phyloP scores from a whole-genome alignment of 2,113 vertebrate genomes.

The Lathamus discolor region DNA sequence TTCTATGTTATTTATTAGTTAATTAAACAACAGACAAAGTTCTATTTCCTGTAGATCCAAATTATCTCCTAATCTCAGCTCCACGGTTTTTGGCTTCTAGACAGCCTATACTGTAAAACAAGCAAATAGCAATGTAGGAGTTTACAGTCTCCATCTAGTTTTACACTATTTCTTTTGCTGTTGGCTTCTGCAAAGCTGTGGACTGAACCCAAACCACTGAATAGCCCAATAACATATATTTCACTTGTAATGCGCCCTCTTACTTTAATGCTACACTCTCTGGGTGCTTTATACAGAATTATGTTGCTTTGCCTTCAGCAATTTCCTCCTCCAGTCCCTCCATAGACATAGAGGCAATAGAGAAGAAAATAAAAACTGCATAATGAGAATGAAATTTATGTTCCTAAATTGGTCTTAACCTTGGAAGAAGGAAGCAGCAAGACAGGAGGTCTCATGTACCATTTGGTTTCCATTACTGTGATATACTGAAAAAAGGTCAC shows the following conservation, averaged over 20 bases:
- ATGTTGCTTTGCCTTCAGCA: slow-evolving; percentile 2
- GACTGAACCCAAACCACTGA: slow-evolving; percentile 57
- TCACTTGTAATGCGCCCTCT: slow-evolving; percentile 24
- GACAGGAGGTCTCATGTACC: background rate
- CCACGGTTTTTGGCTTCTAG: slow-evolving; percentile 16
- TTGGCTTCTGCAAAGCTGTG: slow-evolving; percentile 36
- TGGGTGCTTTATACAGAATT: background rate
- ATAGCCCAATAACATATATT: slow-evolving; percentile 3
- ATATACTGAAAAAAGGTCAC: background rate
- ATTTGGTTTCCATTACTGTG: slow-evolving; percentile 28
- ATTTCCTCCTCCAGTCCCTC: slow-evolving; percentile 12
- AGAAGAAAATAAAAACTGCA: background rate
- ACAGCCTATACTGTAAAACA: slow-evolving; percentile 19
- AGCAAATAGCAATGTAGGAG: background rate
- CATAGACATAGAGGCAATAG: background rate
- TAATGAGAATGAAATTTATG: slow-evolving; percentile 17
- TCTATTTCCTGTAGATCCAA: slow-evolving; percentile 45
- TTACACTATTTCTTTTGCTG: slow-evolving; percentile 3
- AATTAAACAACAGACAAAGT: slow-evolving; percentile 55
- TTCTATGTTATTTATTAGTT: slow-evolving; percentile 55
- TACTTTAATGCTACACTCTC: slow-evolving; percentile 32
- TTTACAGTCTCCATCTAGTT: slow-evolving; percentile 12
- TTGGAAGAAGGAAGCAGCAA: background rate
- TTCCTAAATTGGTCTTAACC: slow-evolving; percentile 6
- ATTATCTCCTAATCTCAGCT: slow-evolving; percentile 42